Base-by-base conservation (phyloP, 2,888 invertebrate species). In the Bugulina stolonifera region DNA sequence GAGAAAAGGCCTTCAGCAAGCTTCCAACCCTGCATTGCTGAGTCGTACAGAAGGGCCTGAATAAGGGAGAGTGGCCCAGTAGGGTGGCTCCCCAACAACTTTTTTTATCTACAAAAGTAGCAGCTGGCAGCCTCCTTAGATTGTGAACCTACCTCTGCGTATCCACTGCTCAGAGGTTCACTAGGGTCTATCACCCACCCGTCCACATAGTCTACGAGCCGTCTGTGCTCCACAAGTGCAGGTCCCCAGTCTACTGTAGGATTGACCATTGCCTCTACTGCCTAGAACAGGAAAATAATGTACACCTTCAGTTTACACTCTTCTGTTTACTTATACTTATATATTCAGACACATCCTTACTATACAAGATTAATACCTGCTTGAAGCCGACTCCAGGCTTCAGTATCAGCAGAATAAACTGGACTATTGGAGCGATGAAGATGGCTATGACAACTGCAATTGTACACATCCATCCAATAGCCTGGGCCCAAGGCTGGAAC, bases 381-480 rank as follows among this genome's bases (percentile, higher is more conserved):
- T 5, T 18, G 43, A 43, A 43, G 18, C 10, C 18, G 5, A 5
- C 43, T 10, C 18, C 18, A 43, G 5, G 43, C 10, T 43, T 43
- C 43, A 43, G 43, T 69, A 43, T 43, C 18, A 43, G 5, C 43
- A 18, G 76, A 57, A 73, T 70, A 29, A 81, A 27, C 54, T 78
- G 75, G 69, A 74, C 58, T 54, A 80, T 72, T 18, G 76, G 77
- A 0, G 79, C 77, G 69, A 75, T 75, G 25, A 80, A 76, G 54
- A 82, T 80, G 72, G 77, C 75, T 10, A 78, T 72, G 18, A 82
- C 76, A 22, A 80, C 80, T 34, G 77, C 75, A 72, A 82, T 69
- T 0, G 82, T 79, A 78, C 82, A 81, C 72, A 79, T 71, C 82
- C 82, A 82, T n/a, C 82, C 82, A 18, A 82, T 69, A 32, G 76